Conservation (phyloP, 2,113 vertebrate genomes). For the Bos javanicus region DNA sequence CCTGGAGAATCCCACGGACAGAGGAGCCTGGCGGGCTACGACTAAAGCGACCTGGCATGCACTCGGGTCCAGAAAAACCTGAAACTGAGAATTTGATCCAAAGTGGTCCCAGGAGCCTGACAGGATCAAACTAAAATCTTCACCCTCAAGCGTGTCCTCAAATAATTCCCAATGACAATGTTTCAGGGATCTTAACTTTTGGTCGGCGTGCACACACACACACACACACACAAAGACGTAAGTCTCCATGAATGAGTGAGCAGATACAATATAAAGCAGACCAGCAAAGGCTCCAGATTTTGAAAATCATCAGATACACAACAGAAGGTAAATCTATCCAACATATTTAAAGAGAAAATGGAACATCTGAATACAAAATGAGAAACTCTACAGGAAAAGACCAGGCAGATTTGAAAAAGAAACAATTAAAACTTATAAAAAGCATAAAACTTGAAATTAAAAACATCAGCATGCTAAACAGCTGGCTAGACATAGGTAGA, state of each 20-base stretch:
- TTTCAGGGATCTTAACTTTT: neutral
- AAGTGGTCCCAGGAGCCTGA: neutral
- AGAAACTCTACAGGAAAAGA: neutral
- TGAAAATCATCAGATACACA: neutral
- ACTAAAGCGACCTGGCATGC: neutral
- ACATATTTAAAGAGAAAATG: neutral
- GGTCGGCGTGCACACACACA: neutral
- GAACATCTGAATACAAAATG: neutral
- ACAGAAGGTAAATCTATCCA: neutral
- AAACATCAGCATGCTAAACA: neutral
- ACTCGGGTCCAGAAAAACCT: neutral
- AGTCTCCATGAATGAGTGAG: neutral
- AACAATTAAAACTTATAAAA: neutral
- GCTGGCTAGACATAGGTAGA: neutral
- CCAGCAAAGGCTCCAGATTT: neutral
- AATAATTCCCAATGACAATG: neutral
- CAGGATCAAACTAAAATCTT: neutral
- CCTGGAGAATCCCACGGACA: neutral
- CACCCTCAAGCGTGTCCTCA: neutral
- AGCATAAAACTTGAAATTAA: neutral
- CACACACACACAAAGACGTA: neutral
- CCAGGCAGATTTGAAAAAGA: neutral
- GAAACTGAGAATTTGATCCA: neutral
- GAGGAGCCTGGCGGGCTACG: fast-evolving
- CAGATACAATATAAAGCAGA: neutral